These are phyloP conservation scores for Drosophila prostipennis DNA, from an alignment of 2,888 invertebrate species.

Conservation along the genomic window DNA sequence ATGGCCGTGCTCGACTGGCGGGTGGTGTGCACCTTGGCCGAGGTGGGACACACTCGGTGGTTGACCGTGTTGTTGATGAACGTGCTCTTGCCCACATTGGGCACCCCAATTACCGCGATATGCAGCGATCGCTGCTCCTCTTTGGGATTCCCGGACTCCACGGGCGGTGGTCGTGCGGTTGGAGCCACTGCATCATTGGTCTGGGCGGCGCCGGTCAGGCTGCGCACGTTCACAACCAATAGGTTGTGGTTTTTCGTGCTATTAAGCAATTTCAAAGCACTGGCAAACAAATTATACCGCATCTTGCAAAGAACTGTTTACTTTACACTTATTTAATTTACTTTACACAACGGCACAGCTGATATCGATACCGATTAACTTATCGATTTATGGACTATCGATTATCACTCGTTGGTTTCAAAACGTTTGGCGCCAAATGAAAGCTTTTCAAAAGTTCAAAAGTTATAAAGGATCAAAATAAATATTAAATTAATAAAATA, in stretches of 20 bases:
- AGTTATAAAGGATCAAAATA: no score
- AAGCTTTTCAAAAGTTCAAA: background rate
- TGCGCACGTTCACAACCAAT: conserved; percentile 32
- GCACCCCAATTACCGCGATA: conserved; percentile 95
- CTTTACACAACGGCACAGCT: background rate
- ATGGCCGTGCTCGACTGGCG: conserved; percentile 90
- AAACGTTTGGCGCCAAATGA: background rate
- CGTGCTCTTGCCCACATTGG: conserved; percentile 98
- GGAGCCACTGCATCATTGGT: conserved; percentile 14
- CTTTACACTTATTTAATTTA: background rate
- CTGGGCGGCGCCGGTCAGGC: conserved; percentile 35
- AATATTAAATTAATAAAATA: no score
- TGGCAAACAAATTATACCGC: conserved; percentile 35
- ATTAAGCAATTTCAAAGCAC: conserved; percentile 52
- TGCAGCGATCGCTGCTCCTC: conserved; percentile 69
- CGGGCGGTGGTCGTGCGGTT: conserved; percentile 1
- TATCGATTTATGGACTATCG: background rate
- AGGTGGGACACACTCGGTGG: conserved; percentile 94
- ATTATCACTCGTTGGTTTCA: no score
- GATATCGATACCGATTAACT: background rate
- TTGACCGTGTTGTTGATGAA: conserved; percentile 94
- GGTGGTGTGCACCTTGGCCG: conserved; percentile 96
- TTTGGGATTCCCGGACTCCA: background rate
- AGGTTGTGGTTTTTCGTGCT: conserved; percentile 36
- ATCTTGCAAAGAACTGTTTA: background rate